Evolutionary conservation across 2,113 vertebrate species (phyloP), one percentile per base, ranked within the genome.

Genomic region (Phylloscopus trochiloides): DNA sequence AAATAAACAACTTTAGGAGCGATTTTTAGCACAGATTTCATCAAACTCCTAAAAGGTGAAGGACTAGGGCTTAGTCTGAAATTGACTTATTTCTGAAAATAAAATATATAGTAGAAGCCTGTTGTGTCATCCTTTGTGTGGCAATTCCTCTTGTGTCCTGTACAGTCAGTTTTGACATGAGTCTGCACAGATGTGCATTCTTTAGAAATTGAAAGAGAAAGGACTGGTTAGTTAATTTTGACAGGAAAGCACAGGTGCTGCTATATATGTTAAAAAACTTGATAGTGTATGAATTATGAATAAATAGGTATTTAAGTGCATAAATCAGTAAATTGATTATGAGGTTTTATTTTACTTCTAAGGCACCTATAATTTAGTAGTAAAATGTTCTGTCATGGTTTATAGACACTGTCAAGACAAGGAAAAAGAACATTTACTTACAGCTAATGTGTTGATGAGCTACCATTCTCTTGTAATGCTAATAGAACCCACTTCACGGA

Each of bases 301-400:
- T 62, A 94, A 95, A 91, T 85, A 63, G 34, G 7, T 86, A 86
- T 96, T 90, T 95, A 93, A 92, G n/a, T 91, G 52, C 66, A 86
- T 93, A 92, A 95, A 93, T 90, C 87, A 91, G 68, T 81, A 95
- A 93, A 94, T 94, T 50, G 24, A 61, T 84, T 68, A 34, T 79
- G 48, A 80, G 18, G 32, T 95, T 97, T 95, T 97, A 87, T 92
- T 61, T 32, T 95, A 51, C 38, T 14, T 36, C 38, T 81, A 55
- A 71, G 48, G 20, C 17, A n/a, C n/a, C 45, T 93, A 22, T 55
- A 90, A 89, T 93, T 94, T 95, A 63, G 65, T 78, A 94, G 67
- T 83, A n/a, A 83, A 92, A 91, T 93, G 86, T 96, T 97, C 81
- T 90, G 65, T 96, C 76, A 68, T 84, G 78, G 13, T 61, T 94